A percentile compares a stretch with the other conserved stretches of the same genome.
Conservation (phyloP, 2,888 invertebrate species). For the Adelognathus sp. region DNA sequence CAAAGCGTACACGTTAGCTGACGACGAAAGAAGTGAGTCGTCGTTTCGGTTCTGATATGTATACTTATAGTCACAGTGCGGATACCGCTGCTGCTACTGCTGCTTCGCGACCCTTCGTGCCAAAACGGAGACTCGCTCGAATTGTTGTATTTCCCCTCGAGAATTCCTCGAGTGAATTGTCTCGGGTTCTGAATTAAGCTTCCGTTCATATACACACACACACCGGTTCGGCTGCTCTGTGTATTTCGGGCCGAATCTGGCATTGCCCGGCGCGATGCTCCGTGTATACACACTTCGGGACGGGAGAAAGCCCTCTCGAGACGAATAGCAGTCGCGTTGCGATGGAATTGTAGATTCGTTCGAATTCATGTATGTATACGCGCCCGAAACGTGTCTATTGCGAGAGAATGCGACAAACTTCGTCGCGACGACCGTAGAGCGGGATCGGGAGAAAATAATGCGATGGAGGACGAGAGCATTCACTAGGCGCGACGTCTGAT, state of each 20-base stretch:
- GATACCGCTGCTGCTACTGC: neutral
- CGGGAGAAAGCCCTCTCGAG: slow-evolving; percentile 33
- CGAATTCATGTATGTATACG: slow-evolving; percentile 44
- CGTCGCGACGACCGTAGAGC: too few species aligned
- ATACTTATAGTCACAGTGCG: neutral
- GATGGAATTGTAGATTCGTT: slow-evolving; percentile 49
- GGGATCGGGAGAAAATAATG: neutral
- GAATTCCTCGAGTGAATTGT: slow-evolving; percentile 29
- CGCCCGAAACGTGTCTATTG: slow-evolving; percentile 41
- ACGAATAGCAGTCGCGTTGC: slow-evolving; percentile 14
- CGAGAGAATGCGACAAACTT: slow-evolving; percentile 14
- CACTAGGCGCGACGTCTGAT: slow-evolving; percentile 38
- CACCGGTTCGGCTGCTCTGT: too few species aligned
- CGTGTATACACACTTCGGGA: slow-evolving; percentile 21
- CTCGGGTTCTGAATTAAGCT: slow-evolving; percentile 36
- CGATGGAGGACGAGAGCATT: neutral
- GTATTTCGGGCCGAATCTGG: slow-evolving; percentile 26
- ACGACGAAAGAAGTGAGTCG: neutral
- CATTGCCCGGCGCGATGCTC: slow-evolving; percentile 26
- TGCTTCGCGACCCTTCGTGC: slow-evolving; percentile 3
- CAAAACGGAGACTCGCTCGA: slow-evolving; percentile 11
- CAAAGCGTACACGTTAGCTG: neutral
- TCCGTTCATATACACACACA: too few species aligned
- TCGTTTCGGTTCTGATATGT: neutral
- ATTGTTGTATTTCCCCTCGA: slow-evolving; percentile 39